phyloP scores from a whole-genome alignment of 1,140 invertebrate genomes.

The Bombus pyrosoma region DNA sequence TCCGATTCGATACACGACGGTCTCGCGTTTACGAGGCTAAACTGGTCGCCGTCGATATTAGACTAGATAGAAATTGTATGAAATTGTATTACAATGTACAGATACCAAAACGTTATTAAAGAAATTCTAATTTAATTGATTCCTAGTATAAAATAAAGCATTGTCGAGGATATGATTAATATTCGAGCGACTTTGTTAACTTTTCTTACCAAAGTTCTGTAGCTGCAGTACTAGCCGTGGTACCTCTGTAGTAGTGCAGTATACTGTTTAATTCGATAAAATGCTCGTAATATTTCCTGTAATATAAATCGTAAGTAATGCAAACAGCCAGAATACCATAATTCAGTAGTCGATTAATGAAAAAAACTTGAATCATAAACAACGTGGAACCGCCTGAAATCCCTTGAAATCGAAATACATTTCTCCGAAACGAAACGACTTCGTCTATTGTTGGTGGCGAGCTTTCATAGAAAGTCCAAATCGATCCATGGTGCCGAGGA shows the following conservation, averaged over 20 bases:
- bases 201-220: too few species aligned
- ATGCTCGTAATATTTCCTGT: not conserved
- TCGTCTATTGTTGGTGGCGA: not conserved
- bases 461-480: constrained; percentile 5
- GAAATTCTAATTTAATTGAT: not conserved
- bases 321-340: not conserved
- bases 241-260: not conserved
- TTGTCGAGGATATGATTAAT: too few species aligned
- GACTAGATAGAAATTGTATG: constrained; percentile 42
- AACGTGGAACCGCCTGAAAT: too few species aligned
- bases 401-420: not conserved
- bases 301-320: too few species aligned
- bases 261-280: not conserved
- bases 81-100: not conserved
- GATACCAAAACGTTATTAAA: too few species aligned
- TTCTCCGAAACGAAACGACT: not conserved
- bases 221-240: too few species aligned
- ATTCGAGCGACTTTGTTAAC: too few species aligned
- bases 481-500: constrained; percentile 17
- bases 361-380: not conserved
- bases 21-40: constrained; percentile 4
- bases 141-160: not conserved
- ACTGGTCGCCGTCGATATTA: constrained; percentile 57
- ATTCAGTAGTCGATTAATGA: not conserved
- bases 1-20: not conserved